Conservation (phyloP, 1,140 invertebrate genomes). For the Scaptomyza graminum region DNA sequence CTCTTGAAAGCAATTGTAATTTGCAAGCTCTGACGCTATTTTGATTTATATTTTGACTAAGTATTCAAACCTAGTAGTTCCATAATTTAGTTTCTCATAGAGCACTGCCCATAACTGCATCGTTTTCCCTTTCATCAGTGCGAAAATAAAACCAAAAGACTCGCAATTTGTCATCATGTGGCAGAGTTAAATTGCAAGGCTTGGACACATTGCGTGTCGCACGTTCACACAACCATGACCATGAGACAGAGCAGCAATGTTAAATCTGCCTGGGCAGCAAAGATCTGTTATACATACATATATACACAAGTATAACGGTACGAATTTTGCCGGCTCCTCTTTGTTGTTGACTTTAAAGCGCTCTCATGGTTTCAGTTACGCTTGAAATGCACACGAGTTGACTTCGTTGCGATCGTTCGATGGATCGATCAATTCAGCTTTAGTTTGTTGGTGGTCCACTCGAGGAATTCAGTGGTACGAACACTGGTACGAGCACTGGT, state of each 20-base stretch:
- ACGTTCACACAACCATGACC: constrained; percentile 46
- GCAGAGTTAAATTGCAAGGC: not conserved
- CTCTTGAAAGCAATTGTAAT: constrained; percentile 1
- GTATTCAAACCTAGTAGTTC: not conserved
- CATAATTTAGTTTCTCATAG: constrained; percentile 10
- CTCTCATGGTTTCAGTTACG: constrained; percentile 56
- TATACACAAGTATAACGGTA: not conserved
- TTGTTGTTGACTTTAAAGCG: constrained; percentile 23
- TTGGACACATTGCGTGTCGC: constrained; percentile 40
- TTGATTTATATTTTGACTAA: constrained; percentile 24
- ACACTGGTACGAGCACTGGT: not conserved
- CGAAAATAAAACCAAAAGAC: constrained; percentile 1
- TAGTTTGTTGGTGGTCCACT: constrained; percentile 55
- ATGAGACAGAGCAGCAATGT: constrained; percentile 10
- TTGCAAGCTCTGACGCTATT: constrained; percentile 23
- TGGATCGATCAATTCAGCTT: constrained; percentile 31
- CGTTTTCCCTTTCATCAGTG: constrained; percentile 39
- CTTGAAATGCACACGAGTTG: constrained; percentile 50
- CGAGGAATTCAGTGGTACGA: not conserved
- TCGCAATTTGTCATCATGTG: constrained; percentile 47
- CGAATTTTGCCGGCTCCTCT: constrained; percentile 23
- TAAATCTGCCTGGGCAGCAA: not conserved
- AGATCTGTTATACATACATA: not conserved
- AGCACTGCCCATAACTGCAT: constrained; percentile 22
- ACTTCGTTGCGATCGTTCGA: constrained; percentile 12